A percentile compares a stretch with the other conserved stretches of the same genome.
These are phyloP conservation scores for Proisotoma minuta DNA, from an alignment of 2,888 invertebrate genomes.

Conservation along the genomic window DNA sequence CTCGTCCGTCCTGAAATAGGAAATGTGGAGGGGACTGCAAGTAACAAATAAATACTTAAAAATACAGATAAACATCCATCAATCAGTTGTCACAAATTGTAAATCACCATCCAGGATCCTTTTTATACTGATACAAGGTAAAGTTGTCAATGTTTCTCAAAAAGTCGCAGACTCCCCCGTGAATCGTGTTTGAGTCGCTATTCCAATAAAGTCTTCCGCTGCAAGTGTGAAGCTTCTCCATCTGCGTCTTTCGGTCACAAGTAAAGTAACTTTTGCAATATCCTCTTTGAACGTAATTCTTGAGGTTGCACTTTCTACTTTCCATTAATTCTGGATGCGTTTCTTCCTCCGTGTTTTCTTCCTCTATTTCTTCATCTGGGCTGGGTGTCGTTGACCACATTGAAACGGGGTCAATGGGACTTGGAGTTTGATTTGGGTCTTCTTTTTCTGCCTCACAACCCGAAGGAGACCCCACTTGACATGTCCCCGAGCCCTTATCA, in stretches of 20 bases:
- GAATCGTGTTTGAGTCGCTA: neutral
- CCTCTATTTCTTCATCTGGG: neutral
- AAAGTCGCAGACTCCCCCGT: constrained; percentile 7
- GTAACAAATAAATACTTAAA: neutral
- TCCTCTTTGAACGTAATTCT: neutral
- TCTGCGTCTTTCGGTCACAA: neutral
- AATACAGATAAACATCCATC: neutral
- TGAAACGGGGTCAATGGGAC: neutral
- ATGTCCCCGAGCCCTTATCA: neutral
- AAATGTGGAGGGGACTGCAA: neutral
- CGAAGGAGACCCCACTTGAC: neutral
- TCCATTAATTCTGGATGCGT: neutral
- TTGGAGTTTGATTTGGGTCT: neutral
- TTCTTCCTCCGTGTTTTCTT: neutral
- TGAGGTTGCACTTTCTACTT: neutral
- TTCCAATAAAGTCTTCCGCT: neutral
- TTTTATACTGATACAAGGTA: neutral
- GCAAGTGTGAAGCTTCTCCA: neutral
- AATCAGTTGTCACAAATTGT: neutral
- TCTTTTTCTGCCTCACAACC: neutral
- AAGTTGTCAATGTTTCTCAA: neutral
- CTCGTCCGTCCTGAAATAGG: neutral
- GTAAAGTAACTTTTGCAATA: constrained; percentile 6
- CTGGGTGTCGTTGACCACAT: neutral
- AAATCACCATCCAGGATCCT: neutral